A percentile compares a stretch with the other conserved stretches of the same genome.
phyloP scores from a whole-genome alignment of 2,113 vertebrate species.

The Cromileptes altivelis region DNA sequence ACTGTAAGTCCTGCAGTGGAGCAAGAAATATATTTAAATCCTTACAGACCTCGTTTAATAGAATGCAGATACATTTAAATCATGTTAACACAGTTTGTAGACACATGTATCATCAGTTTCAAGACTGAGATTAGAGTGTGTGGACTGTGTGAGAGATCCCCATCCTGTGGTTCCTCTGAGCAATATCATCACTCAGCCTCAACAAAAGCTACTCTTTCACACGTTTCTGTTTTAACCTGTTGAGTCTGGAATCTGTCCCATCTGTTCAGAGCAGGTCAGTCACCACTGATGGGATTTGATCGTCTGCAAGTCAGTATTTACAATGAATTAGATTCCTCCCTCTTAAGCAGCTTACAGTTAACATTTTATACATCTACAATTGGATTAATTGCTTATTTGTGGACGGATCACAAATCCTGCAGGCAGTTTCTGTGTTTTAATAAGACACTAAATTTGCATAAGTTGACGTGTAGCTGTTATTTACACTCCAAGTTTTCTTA shows the following conservation, averaged over 20 bases:
- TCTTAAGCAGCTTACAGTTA: slow-evolving; percentile 29
- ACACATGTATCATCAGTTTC: not conserved
- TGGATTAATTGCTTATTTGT: slow-evolving; percentile 23
- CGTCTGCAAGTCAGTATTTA: not conserved
- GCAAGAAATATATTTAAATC: not conserved
- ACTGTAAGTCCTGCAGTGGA: not conserved
- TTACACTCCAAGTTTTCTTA: not conserved
- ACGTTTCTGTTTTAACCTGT: not conserved
- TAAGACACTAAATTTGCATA: not conserved
- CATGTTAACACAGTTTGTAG: not conserved
- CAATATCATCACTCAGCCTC: slow-evolving; percentile 1
- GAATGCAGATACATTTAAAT: not conserved
- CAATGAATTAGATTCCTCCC: slow-evolving; percentile 41
- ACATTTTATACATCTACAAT: slow-evolving; percentile 32
- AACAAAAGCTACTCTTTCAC: not conserved
- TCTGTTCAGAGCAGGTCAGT: not conserved
- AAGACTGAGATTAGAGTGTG: not conserved
- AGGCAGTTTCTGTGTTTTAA: not conserved
- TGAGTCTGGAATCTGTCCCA: not conserved
- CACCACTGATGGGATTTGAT: slow-evolving; percentile 47
- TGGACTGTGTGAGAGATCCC: slow-evolving; percentile 23
- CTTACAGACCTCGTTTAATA: not conserved
- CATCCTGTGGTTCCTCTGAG: slow-evolving; percentile 34
- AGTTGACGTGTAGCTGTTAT: not conserved
- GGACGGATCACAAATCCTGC: not conserved